Evolutionary conservation across 2,113 vertebrate genomes (phyloP).

Genomic region (Triplophysa tibetana): DNA sequence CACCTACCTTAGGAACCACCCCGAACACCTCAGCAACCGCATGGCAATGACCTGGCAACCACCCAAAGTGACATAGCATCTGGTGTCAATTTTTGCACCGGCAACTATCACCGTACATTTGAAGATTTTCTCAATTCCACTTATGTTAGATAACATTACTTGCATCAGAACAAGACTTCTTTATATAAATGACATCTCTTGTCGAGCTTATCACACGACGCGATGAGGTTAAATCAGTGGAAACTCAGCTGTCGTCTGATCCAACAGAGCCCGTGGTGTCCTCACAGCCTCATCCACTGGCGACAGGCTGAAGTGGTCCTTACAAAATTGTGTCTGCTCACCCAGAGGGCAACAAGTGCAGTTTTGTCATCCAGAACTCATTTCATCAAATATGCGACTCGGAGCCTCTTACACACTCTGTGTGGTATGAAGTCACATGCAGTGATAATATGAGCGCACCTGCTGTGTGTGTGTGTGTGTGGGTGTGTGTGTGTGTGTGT

Average conservation of each 20-base stretch:
- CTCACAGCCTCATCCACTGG: slow-evolving; percentile 10
- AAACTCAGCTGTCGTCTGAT: slow-evolving; percentile 20
- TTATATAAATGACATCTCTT: too few relatives aligned
- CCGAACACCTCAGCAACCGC: too few relatives aligned
- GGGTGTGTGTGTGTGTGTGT: too few relatives aligned
- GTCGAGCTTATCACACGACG: background rate
- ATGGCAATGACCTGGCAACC: too few relatives aligned
- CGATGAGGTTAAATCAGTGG: slow-evolving; percentile 10
- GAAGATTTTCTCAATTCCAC: too few relatives aligned
- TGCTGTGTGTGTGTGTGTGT: slow-evolving; percentile 9
- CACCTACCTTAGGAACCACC: too few relatives aligned
- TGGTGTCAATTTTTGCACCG: too few relatives aligned
- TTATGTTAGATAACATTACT: too few relatives aligned
- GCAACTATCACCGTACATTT: too few relatives aligned
- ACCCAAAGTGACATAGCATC: too few relatives aligned
- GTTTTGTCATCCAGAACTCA: slow-evolving; percentile 1
- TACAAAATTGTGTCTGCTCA: slow-evolving; percentile 17
- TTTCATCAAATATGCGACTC: background rate
- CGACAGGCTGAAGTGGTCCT: slow-evolving; percentile 36
- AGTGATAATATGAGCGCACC: background rate
- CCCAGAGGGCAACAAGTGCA: slow-evolving; percentile 32
- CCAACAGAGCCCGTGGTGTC: slow-evolving; percentile 12
- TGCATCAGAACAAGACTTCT: too few relatives aligned
- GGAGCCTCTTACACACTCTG: background rate
- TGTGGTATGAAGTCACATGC: background rate